Conservation (phyloP, 2,888 invertebrate species). For the Thalpophila matura region DNA sequence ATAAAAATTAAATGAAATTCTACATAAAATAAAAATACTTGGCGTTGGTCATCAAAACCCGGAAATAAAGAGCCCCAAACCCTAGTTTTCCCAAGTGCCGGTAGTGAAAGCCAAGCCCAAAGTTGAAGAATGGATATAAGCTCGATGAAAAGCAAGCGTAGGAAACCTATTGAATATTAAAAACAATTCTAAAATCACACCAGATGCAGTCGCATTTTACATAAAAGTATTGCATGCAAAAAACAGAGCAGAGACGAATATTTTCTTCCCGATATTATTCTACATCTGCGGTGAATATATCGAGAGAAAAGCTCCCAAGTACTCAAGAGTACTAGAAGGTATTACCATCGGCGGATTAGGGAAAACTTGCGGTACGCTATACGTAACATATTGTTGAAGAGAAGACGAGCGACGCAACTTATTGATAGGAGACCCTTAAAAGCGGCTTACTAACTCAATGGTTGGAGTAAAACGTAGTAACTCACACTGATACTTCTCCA, state of each 20-base stretch:
- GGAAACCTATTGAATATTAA: no score
- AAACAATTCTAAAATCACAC: neutral
- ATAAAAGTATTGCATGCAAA: conserved; percentile 20
- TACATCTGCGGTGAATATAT: conserved; percentile 24
- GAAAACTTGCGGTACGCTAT: neutral
- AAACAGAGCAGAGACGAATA: conserved; percentile 6
- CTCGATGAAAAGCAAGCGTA: neutral
- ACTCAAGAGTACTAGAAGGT: conserved; percentile 6
- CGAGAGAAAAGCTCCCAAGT: conserved; percentile 20
- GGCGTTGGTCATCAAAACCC: no score
- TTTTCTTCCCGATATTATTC: conserved; percentile 25
- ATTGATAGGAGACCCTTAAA: neutral
- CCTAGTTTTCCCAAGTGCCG: no score
- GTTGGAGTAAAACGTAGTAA: no score
- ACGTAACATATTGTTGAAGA: conserved; percentile 7
- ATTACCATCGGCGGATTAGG: conserved; percentile 6
- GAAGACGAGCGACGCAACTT: neutral
- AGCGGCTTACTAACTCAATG: no score
- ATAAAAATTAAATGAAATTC: no score
- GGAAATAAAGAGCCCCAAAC: no score
- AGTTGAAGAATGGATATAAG: neutral
- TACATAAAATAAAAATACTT: no score
- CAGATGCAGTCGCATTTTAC: neutral
- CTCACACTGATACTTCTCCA: no score
- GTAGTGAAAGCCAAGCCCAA: no score